phyloP scores from a whole-genome alignment of 2,888 invertebrate genomes.

The Dryomyza anilis region DNA sequence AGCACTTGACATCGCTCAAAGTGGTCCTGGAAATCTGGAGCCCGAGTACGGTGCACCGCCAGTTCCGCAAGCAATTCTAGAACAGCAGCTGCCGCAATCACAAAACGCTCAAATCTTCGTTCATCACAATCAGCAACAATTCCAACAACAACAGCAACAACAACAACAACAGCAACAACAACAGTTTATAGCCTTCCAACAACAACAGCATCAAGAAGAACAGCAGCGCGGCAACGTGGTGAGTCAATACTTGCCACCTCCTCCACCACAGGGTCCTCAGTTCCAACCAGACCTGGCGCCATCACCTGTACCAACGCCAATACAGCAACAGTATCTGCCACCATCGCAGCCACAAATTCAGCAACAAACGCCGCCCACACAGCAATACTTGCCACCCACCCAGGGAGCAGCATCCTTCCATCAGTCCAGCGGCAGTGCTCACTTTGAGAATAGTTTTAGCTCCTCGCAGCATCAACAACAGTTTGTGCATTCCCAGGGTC shows the following conservation, averaged over 20 bases:
- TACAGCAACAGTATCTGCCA: slow-evolving; percentile 43
- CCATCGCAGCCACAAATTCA: slow-evolving; percentile 27
- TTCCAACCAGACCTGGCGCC: slow-evolving; percentile 40
- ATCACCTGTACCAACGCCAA: slow-evolving; percentile 30
- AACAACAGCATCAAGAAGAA: slow-evolving; percentile 20
- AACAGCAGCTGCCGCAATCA: slow-evolving; percentile 51
- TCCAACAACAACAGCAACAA: slow-evolving; percentile 21
- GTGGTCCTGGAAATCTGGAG: slow-evolving; percentile 36
- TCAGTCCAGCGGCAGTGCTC: slow-evolving; percentile 30
- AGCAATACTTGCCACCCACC: slow-evolving; percentile 17
- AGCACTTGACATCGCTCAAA: slow-evolving; percentile 61
- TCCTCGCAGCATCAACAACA: slow-evolving; percentile 45
- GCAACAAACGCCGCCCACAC: slow-evolving; percentile 3
- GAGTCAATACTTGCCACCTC: slow-evolving; percentile 34
- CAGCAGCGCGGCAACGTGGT: slow-evolving; percentile 30
- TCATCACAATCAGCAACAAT: slow-evolving; percentile 31
- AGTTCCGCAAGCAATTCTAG: slow-evolving; percentile 39
- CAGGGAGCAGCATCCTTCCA: no score
- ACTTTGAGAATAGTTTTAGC: slow-evolving; percentile 44
- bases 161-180: slow-evolving; percentile 20
- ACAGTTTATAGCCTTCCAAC: background rate
- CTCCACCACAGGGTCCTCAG: slow-evolving; percentile 32
- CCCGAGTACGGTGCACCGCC: slow-evolving; percentile 44
- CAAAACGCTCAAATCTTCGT: slow-evolving; percentile 42
- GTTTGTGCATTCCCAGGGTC: slow-evolving; percentile 46